Base-by-base conservation (phyloP, 1,140 invertebrate genomes). In the Asbolus verrucosus region DNA sequence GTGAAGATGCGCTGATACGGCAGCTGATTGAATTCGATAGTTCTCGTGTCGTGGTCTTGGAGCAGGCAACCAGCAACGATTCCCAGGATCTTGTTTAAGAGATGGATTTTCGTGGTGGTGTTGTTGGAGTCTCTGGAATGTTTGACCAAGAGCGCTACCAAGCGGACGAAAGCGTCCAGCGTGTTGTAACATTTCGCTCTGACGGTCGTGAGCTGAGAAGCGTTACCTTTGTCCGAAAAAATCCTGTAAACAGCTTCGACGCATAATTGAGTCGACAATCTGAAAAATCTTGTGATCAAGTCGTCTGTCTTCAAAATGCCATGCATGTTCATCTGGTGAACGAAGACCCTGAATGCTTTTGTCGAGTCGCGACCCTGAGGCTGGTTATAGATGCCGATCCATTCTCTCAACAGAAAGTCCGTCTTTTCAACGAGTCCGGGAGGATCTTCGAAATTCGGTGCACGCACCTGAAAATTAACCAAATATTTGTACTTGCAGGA, bases 231-330 rank as follows among this genome's bases (percentile, higher is more conserved):
- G 68, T 90, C 87, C 3, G 82, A 83, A n/a, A 89, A 79, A 65
- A 85, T 85, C 66, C 95, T 87, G 81, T 98, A 98, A 50, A 95
- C 96, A 41, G 97, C 88, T 78, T 99, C 96, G 0, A 98, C 94
- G 81, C 97, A 98, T 86, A 98, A 92, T 80, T 98, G 96, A 0
- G 96, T 97, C 50, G 95, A 97, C 13, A 98, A 89, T 18, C 97
- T 90, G 85, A 99, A 99, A 84, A 99, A 99, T 69, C 97, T 83
- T 0, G 96, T 97, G 60, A 99, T 98, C 67, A 97, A 86, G 80
- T 99, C 97, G 77, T 99, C 98, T 0, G 95, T 97, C 81, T 98
- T 98, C 8, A 99, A 83, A 43, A 99, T 96, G 1, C 97, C 97
- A 74, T 98, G 95, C 66, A 94, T 87, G 77, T 98, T 98, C 95